These are phyloP conservation scores for Macquaria ambigua DNA, from an alignment of 2,113 vertebrate genomes.

Conservation along the genomic window DNA sequence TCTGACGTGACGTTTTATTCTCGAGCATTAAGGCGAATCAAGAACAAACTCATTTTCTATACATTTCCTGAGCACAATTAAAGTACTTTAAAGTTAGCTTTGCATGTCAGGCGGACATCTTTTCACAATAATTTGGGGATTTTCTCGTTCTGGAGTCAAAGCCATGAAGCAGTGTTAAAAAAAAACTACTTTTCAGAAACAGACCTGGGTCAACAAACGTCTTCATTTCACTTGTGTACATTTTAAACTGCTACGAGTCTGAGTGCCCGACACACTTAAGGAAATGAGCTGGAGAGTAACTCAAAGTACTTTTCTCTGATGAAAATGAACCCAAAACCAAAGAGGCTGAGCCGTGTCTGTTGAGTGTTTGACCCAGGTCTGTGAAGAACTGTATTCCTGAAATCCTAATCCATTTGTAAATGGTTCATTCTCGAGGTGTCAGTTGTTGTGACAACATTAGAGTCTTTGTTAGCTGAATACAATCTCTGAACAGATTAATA, in stretches of 20 bases:
- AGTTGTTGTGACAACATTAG: not conserved
- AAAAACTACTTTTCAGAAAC: not conserved
- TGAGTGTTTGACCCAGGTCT: not conserved
- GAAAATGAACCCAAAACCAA: not conserved
- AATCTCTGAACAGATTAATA: not conserved
- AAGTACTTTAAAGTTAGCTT: conserved; percentile 45
- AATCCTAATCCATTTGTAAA: not conserved
- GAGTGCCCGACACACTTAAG: not conserved
- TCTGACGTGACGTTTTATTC: not conserved
- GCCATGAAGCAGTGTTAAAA: not conserved
- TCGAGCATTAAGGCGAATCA: conserved; percentile 28
- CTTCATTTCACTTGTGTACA: not conserved
- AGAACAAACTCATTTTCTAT: not conserved
- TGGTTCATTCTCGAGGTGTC: not conserved
- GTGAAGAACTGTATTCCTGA: not conserved
- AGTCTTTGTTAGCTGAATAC: not conserved
- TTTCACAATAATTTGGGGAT: not conserved
- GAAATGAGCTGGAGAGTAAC: not conserved
- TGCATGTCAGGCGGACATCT: conserved; percentile 20
- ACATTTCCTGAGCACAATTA: conserved; percentile 34
- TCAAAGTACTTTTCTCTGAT: not conserved
- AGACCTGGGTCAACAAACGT: not conserved
- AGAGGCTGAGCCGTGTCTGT: no score
- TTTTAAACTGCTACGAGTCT: not conserved
- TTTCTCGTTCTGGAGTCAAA: not conserved